A percentile compares a stretch with the other conserved stretches of the same genome.
Evolutionary conservation across 2,888 invertebrate species (phyloP).

Genomic region (Acleris holmiana): DNA sequence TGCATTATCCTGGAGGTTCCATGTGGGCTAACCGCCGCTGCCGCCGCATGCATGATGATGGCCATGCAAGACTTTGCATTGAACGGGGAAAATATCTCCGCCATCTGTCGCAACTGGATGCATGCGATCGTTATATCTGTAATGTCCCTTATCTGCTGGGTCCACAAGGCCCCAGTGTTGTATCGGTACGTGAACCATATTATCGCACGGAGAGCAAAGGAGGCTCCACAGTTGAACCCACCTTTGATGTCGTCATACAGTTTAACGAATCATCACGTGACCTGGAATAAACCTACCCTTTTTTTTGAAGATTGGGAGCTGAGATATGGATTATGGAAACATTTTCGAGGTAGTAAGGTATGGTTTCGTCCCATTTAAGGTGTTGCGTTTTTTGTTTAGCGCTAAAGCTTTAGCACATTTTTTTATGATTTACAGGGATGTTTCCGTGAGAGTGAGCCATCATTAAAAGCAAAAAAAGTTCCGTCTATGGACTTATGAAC

Average conservation of each 20-base stretch:
- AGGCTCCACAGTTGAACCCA: conserved; percentile 87
- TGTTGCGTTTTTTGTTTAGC: not conserved
- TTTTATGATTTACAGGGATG: too few relatives aligned
- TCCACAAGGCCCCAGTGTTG: conserved; percentile 83
- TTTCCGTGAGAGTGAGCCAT: not conserved
- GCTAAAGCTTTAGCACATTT: too few relatives aligned
- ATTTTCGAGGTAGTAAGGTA: conserved; percentile 64
- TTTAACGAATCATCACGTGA: conserved; percentile 81
- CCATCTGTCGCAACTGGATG: conserved; percentile 75
- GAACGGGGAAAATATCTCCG: conserved; percentile 58
- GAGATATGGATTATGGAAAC: conserved; percentile 86
- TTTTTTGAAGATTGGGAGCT: conserved; percentile 88
- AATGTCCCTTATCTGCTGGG: conserved; percentile 86
- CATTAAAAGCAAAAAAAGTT: conserved; percentile 42
- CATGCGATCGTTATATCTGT: conserved; percentile 85
- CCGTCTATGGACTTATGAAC: conserved; percentile 45
- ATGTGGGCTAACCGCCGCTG: conserved; percentile 85
- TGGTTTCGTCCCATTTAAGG: not conserved
- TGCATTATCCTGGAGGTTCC: conserved; percentile 84
- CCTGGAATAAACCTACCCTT: conserved; percentile 85
- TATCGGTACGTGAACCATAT: conserved; percentile 85
- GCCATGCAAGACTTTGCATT: conserved; percentile 84
- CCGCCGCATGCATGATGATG: conserved; percentile 84
- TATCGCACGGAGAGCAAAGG: conserved; percentile 81
- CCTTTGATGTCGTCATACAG: conserved; percentile 81